Evolutionary conservation across 2,797 vertebrate genomes (phyloP).

Genomic region (Fistularia tabacaria): DNA sequence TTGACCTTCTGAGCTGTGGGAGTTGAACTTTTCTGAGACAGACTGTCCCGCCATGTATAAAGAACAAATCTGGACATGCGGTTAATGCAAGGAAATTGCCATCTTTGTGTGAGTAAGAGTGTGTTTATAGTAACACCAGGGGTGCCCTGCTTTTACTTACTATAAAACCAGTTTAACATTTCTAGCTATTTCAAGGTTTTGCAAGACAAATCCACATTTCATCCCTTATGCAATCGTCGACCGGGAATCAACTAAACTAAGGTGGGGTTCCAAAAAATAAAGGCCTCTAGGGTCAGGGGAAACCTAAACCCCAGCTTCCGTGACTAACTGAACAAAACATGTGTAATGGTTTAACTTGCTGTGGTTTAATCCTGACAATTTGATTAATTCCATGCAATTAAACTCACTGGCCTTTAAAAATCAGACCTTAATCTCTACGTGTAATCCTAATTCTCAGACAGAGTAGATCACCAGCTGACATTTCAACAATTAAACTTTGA

Average conservation of each 20-base stretch:
- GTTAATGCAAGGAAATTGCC: constrained; percentile 24
- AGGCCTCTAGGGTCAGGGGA: constrained; percentile 26
- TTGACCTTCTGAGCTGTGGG: constrained; percentile 69
- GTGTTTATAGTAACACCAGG: no score
- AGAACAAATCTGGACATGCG: constrained; percentile 51
- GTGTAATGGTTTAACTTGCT: constrained; percentile 37
- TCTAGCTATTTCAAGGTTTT: constrained; percentile 28
- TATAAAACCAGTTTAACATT: constrained; percentile 47
- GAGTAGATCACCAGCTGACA: constrained; percentile 51
- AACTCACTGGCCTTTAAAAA: constrained; percentile 65
- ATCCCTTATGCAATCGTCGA: no score
- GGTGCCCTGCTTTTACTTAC: no score
- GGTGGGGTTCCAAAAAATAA: constrained; percentile 43
- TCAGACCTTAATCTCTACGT: constrained; percentile 46
- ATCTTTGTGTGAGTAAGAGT: not conserved
- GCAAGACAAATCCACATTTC: constrained; percentile 29
- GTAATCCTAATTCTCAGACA: constrained; percentile 60
- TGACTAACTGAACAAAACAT: constrained; percentile 39
- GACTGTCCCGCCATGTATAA: constrained; percentile 45
- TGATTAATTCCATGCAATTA: constrained; percentile 63
- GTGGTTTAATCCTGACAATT: constrained; percentile 53
- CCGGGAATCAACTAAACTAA: constrained; percentile 3
- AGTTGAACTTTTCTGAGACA: constrained; percentile 61
- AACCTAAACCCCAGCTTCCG: constrained; percentile 39
- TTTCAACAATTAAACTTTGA: constrained; percentile 64